Evolutionary conservation across 2,888 invertebrate genomes (phyloP).

Genomic region (Encarsia formosa): DNA sequence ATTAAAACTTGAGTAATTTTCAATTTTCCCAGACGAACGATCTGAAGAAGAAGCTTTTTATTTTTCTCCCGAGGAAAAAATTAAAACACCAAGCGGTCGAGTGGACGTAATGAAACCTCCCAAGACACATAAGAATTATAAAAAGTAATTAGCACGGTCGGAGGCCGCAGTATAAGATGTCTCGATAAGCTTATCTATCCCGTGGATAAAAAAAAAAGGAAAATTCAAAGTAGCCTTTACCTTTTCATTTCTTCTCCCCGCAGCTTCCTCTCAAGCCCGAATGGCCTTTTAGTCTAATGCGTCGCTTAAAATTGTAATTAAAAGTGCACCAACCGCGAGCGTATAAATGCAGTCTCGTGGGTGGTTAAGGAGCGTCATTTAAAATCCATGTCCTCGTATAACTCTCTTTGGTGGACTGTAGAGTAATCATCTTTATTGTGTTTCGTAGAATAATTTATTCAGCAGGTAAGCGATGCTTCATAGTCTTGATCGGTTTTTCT

Average conservation of each 20-base stretch:
- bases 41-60: too few relatives aligned
- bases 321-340: constrained; percentile 18
- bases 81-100: not conserved
- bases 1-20: too few relatives aligned
- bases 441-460: constrained; percentile 34
- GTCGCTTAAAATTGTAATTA: constrained; percentile 41
- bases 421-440: constrained; percentile 29
- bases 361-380: constrained; percentile 24
- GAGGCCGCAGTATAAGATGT: constrained; percentile 20
- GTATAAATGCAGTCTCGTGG: constrained; percentile 15
- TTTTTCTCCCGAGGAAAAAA: not conserved
- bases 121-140: constrained; percentile 23
- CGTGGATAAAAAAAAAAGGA: constrained; percentile 9
- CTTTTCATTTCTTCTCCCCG: constrained; percentile 17
- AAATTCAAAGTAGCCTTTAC: constrained; percentile 24
- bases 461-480: not conserved
- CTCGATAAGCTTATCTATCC: constrained; percentile 23
- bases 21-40: too few relatives aligned
- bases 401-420: constrained; percentile 23
- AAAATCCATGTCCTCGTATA: constrained; percentile 32
- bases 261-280: constrained; percentile 15
- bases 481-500: too few relatives aligned
- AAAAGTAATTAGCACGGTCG: constrained; percentile 24
- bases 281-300: constrained; percentile 43
- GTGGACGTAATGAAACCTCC: not conserved